Conservation (phyloP, 2,888 invertebrate genomes). For the Muschampia plurimacula region DNA sequence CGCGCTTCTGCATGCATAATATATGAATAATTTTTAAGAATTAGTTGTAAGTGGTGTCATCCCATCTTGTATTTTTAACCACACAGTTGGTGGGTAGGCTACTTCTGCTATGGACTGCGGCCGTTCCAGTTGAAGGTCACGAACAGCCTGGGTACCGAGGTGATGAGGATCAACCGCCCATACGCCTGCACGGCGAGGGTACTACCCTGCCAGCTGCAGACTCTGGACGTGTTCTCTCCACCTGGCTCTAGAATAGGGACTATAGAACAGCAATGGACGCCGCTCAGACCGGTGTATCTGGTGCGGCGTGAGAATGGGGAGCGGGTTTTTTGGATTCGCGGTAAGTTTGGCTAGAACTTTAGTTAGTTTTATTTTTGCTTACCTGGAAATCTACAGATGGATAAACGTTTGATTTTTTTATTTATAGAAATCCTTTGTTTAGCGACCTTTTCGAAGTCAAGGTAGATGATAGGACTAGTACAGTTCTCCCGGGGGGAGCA, state of each 20-base stretch:
- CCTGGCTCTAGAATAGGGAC: constrained; percentile 88
- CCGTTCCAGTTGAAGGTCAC: constrained; percentile 67
- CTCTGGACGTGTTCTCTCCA: constrained; percentile 87
- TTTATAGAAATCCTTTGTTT: too few relatives aligned
- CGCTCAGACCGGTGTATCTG: constrained; percentile 88
- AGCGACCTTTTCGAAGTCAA: too few relatives aligned
- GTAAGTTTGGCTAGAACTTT: constrained; percentile 59
- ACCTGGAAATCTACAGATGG: background rate
- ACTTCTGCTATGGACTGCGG: constrained; percentile 71
- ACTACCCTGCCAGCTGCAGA: constrained; percentile 92
- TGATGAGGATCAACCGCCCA: constrained; percentile 91
- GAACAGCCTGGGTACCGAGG: constrained; percentile 66
- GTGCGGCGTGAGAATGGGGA: constrained; percentile 90
- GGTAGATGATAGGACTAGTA: too few relatives aligned
- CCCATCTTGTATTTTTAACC: background rate
- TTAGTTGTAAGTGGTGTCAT: too few relatives aligned
- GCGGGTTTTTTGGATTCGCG: constrained; percentile 90
- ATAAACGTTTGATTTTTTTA: too few relatives aligned
- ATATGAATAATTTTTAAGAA: too few relatives aligned
- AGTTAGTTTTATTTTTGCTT: background rate
- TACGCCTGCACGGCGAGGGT: constrained; percentile 91
- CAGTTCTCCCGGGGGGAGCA: too few relatives aligned
- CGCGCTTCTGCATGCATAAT: too few relatives aligned
- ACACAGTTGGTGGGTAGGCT: constrained; percentile 74
- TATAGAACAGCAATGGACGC: constrained; percentile 90